Conservation (phyloP, 2,113 vertebrate species). For the Eudyptes chrysolophus region DNA sequence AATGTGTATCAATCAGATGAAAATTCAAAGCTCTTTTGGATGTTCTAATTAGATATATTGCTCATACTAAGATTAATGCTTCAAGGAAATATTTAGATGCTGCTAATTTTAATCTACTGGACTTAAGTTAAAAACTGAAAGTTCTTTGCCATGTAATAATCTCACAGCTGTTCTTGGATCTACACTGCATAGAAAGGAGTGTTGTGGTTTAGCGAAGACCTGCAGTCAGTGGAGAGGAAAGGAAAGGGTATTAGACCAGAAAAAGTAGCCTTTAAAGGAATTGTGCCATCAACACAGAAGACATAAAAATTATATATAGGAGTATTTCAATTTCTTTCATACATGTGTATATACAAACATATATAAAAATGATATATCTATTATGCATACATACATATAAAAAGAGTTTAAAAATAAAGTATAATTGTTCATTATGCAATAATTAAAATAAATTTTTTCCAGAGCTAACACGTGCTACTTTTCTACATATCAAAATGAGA, state of each 20-base stretch:
- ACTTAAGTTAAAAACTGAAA: neutral
- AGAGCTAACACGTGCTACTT: accelerated
- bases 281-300: neutral
- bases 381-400: neutral
- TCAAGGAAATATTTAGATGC: neutral
- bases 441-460: neutral
- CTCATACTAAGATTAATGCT: neutral
- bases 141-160: neutral
- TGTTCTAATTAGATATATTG: neutral
- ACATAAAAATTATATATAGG: neutral
- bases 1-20: neutral
- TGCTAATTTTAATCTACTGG: neutral
- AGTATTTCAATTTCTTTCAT: neutral
- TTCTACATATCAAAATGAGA: neutral
- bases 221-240: neutral
- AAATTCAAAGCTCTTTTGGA: neutral
- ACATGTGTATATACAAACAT: neutral
- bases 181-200: neutral
- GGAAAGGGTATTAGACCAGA: neutral
- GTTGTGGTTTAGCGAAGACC: neutral
- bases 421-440: accelerated
- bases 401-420: neutral
- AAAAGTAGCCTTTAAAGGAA: neutral
- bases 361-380: neutral
- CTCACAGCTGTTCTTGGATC: neutral